Evolutionary conservation across 2,113 vertebrate species (phyloP).

Genomic region (Hemiprocne comata): DNA sequence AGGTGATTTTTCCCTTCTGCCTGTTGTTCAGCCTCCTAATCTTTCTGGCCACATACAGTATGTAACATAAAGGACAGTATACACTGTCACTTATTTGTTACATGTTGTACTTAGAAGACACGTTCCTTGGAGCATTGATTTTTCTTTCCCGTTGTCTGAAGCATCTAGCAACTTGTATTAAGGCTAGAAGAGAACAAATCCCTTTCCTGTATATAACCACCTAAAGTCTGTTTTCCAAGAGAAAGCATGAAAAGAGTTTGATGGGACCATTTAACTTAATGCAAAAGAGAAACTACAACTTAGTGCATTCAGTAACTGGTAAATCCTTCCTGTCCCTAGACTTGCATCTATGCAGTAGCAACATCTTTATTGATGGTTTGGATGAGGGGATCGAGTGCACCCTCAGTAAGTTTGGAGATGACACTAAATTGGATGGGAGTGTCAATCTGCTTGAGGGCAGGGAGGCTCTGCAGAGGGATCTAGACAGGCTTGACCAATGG

Average conservation of each 20-base stretch:
- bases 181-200: not conserved
- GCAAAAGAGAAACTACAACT: not conserved
- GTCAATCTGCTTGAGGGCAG: no score
- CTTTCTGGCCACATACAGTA: not conserved
- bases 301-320: not conserved
- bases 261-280: not conserved
- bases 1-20: not conserved
- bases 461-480: no score
- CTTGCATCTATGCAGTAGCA: not conserved
- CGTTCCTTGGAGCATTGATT: not conserved
- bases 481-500: no score
- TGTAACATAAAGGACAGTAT: not conserved
- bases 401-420: no score
- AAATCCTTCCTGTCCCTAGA: not conserved
- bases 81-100: not conserved
- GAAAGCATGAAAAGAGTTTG: not conserved
- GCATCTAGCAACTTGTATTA: not conserved
- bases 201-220: not conserved
- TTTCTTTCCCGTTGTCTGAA: not conserved
- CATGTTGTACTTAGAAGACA: not conserved
- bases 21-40: accelerated
- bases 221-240: not conserved
- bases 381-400: no score
- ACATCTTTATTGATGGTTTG: no score
- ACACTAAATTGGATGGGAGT: no score